phyloP scores from a whole-genome alignment of 37 sponge, comb jelly and placozoan species.

The Diacarnus erythraeanus region DNA sequence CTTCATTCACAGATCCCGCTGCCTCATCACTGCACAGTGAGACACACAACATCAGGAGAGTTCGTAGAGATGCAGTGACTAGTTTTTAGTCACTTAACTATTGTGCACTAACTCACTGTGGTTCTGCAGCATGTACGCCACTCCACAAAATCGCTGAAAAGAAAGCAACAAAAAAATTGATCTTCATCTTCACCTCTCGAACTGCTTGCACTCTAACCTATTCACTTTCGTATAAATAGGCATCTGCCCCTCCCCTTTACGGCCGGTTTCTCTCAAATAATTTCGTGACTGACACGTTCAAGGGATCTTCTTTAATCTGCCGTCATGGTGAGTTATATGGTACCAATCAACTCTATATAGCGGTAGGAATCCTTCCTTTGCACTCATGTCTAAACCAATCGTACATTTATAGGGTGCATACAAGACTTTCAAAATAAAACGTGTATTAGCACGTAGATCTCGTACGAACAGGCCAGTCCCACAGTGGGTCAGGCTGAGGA shows the following conservation, averaged over 20 bases:
- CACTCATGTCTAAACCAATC: neutral
- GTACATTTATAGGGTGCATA: constrained; percentile 73
- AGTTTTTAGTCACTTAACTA: neutral
- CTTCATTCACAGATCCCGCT: constrained; percentile 1
- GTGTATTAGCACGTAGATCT: constrained; percentile 81
- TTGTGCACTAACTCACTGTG: neutral
- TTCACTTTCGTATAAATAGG: neutral
- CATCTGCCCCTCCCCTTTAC: neutral
- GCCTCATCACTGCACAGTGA: neutral
- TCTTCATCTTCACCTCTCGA: neutral
- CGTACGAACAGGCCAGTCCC: constrained; percentile 93
- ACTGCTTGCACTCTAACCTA: neutral
- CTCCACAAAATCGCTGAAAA: neutral
- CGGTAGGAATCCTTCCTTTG: neutral
- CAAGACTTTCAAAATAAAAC: constrained; percentile 90
- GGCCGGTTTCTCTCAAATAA: neutral
- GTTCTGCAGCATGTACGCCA: neutral
- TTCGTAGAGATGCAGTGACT: neutral
- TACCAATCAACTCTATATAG: neutral
- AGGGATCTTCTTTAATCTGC: neutral
- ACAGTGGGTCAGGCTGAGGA: constrained; percentile 96
- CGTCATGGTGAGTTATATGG: neutral
- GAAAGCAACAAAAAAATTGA: neutral
- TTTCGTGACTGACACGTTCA: neutral
- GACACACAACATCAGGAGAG: too few species aligned